Evolutionary conservation across 2,888 invertebrate species (phyloP), one percentile per base, ranked within the genome.

Genomic region (Mesorhabditis sp.): DNA sequence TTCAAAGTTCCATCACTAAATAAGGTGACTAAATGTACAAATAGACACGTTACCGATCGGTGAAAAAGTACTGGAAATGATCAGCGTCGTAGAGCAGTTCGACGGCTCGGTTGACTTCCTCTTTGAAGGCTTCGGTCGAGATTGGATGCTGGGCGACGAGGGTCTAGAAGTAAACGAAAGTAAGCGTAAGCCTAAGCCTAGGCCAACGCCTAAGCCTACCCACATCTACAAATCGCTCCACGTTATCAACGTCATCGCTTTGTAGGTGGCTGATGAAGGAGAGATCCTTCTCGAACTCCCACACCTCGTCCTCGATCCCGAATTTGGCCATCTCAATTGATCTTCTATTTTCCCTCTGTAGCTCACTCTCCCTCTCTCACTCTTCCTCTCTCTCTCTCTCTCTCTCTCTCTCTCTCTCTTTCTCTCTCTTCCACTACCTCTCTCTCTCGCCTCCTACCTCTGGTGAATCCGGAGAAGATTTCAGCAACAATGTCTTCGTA

Each of bases 1-100:
- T 86, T 86, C 45, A 85, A 74, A 5, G 85, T 85, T 45, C 85
- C 85, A 66, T 85, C 85, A 15, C 82, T 75, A 3, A 28, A 62
- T 10, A 7, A 50, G 50, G n/a, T n/a, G n/a, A n/a, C n/a, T n/a
- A 62, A 15, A 62, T 6, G 15, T 15, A 62, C 62, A 62, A 15
- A 62, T 15, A 62, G 15, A 62, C 6, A 15, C 63, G 28, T 7
- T 28, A 62, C 63, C 77, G 66, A 66, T 77, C 85, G 6, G 85
- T 86, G 78, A 85, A 85, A 76, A 85, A 85, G 70, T 78, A 85
- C 68, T 84, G 80, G 76, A 86, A 85, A 66, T 85, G 85, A 67
- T 85, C 85, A 62, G 82, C 85, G 43, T 76, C 74, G 61, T 76
- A 76, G 67, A 85, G 76, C 43, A 81, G 71, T 10, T 83, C 82